Evolutionary conservation across 2,888 invertebrate genomes (phyloP).

Genomic region (Oegoconia quadripuncta): DNA sequence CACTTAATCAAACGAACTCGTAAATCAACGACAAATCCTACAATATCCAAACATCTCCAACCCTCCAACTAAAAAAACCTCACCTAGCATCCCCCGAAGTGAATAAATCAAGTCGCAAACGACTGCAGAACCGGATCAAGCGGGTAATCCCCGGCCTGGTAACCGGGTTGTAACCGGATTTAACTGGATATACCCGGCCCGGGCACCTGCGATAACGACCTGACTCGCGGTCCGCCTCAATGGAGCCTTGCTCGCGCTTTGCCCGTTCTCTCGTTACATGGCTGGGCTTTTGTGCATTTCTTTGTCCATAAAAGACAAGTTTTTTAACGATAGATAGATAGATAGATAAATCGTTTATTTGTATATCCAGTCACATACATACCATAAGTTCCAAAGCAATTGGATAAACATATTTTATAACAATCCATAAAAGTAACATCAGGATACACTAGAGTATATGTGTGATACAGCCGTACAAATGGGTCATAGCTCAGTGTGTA

Average conservation of each 20-base stretch:
- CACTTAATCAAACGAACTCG: constrained; percentile 11
- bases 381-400: not conserved
- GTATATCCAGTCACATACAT: too few relatives aligned
- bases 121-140: constrained; percentile 65
- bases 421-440: too few relatives aligned
- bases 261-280: constrained; percentile 14
- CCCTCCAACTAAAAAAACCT: constrained; percentile 21
- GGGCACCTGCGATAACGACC: constrained; percentile 73
- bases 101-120: constrained; percentile 70
- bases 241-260: constrained; percentile 11
- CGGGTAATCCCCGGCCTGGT: constrained; percentile 65
- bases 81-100: constrained; percentile 32
- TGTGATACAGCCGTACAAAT: too few relatives aligned
- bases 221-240: constrained; percentile 23
- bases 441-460: too few relatives aligned
- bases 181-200: constrained; percentile 49
- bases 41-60: constrained; percentile 21
- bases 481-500: too few relatives aligned
- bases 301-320: not conserved
- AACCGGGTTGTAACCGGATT: constrained; percentile 62
- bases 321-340: not conserved
- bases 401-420: too few relatives aligned
- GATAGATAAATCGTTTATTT: too few relatives aligned
- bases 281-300: constrained; percentile 9
- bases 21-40: constrained; percentile 13